Base-by-base conservation (phyloP, 1,140 invertebrate species). In the Drosophila virilis region DNA sequence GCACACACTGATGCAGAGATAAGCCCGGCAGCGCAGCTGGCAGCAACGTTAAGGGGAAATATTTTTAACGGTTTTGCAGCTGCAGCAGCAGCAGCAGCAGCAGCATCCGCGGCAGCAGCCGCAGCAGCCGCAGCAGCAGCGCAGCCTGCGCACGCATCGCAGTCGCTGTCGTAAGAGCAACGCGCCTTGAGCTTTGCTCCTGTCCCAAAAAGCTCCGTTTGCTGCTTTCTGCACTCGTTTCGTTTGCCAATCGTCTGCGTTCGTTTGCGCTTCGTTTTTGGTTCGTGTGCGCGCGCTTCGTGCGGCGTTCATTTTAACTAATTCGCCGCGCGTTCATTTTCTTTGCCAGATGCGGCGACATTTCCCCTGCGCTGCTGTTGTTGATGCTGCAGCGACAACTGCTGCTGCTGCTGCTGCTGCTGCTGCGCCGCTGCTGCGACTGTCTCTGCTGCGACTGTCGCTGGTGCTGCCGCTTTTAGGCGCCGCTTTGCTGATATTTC, bases 191-290 rank as follows among this genome's bases (percentile, higher is more conserved):
- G 68, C 74, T 61, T 58, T 77, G 50, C 71, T 83, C 46, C 22
- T 76, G 66, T 78, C 71, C 82, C 77, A 83, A 84, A 85, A 85
- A 85, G 81, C 83, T 85, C 9, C 22, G 17, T 1, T 40, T 12
- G 57, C 17, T 15, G 51, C 3, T 40, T n/a, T 55, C 35, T 66
- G 60, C 57, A 77, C 65, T 84, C 81, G 82, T 84, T 55, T 58
- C 46, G 45, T 48, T 32, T 37, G 9, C 10, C 6, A 5, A 35
- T 73, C 55, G 64, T 55, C 55, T 69, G 13, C 22, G 32, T 10
- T 72, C 46, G 12, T 6, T 12, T 8, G 13, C 7, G n/a, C 50
- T 52, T 80, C 59, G 51, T 58, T 51, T 77, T 5, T 22, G 54
- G 54, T 10, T 68, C 57, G 57, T 45, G 3, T 10, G 15, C 33